Base-by-base conservation (phyloP, 2,888 invertebrate species). In the Calameuta pallipes region DNA sequence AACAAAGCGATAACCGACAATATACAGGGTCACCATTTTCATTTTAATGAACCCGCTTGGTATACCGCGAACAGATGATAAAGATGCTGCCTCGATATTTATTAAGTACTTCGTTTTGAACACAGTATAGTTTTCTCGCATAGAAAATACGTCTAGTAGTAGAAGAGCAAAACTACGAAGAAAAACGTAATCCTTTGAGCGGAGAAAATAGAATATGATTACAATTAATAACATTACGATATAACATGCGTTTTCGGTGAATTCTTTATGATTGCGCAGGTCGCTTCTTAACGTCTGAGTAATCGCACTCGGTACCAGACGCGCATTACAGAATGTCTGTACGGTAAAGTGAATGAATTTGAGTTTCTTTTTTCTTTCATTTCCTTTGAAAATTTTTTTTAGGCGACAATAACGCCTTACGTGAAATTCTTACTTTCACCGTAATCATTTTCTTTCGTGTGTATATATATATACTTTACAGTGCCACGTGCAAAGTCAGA, bases 121-220 rank as follows among this genome's bases (percentile, higher is more conserved):
- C 87, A 87, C 87, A 85, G 81, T 85, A 82, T 76, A 83, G 82
- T 84, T 86, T 82, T 78, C 79, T 82, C 79, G 82, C 82, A 78
- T 85, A 85, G 82, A 85, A 84, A 84, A 85, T 83, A 83, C 82
- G 81, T 82, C 76, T 76, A 76, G 73, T 56, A 76, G 75, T 73
- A 78, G 76, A 76, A 41, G 70, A 34, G 69, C 41, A 74, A 34
- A 73, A 75, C 69, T 34, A 36, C 74, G 34, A 34, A 36, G 37
- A 35, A 33, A 71, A 71, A 75, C 31, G 4, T 33, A 78, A 71
- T n/a, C 30, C 30, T 73, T 79, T 79, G 79, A 79, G 79, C 79
- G 70, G 76, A 74, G 31, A 69, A 69, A 76, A 79, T 79, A 78
- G 75, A 71, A 56, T 56, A 56, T 56, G 23, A 56, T 56, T 56